Evolutionary conservation across 2,113 vertebrate genomes (phyloP), one percentile per base, ranked within the genome.

Genomic region (Alosa alosa): DNA sequence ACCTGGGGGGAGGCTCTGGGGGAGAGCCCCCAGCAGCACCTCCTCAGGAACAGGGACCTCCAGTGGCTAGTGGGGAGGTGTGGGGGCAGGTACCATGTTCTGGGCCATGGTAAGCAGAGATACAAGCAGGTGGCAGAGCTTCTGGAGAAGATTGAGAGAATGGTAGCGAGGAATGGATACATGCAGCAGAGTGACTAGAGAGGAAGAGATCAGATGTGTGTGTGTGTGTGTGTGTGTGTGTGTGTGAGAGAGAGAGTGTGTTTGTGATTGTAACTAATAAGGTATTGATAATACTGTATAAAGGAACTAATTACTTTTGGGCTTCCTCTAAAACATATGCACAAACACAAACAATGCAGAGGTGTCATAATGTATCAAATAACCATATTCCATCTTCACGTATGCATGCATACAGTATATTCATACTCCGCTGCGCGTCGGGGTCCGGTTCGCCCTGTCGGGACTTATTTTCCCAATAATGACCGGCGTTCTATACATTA

Each of bases 1-100:
- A 95, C 94, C 0, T 94, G 94, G 94, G 94, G 90, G 45, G 94
- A 95, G 22, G 88, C 88, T 78, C 88, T 95, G 50, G 94, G 93
- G 4, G 93, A 93, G 86, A 93, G 92, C 11, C 57, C 84, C 0
- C 90, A 93, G 84, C 94, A 95, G 90, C 94, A 94, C 84, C 88
- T 95, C 44, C 89, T 92, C 81, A 93, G 94, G 87, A 93, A 91
- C 31, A 82, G 89, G 6, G 93, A 95, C 8, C 91, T 94, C 15
- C 84, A 39, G 82, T 84, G 84, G 87, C 93, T 95, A 0, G 84
- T 94, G 0, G 90, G 90, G 84, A 88, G 75, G 78, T 95, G 95
- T 13, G 90, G 88, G 0, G 91, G 91, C 31, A 81, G 94, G 72
- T 93, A 89, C 84, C 90, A 94, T 2, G 85, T 92, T 49, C 22